A percentile compares a stretch with the other conserved stretches of the same genome.
phyloP scores from a whole-genome alignment of 2,797 vertebrate species.

The Sebastes trivittatus region DNA sequence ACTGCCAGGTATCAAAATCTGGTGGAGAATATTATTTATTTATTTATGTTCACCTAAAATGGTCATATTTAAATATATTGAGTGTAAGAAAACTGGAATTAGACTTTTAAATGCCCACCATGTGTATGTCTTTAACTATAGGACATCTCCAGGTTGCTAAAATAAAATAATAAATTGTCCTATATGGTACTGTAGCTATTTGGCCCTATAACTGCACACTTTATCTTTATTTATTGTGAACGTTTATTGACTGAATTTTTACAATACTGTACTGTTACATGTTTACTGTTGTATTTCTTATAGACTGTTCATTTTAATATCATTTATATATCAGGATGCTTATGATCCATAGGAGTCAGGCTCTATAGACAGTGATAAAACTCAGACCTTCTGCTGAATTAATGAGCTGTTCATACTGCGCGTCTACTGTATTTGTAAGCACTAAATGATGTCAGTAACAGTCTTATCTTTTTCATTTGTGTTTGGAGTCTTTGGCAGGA shows the following conservation, averaged over 20 bases:
- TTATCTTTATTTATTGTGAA: not conserved
- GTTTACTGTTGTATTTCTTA: not conserved
- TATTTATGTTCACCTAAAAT: not conserved
- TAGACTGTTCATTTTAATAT: not conserved
- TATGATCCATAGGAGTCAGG: no score
- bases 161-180: no score
- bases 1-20: not conserved
- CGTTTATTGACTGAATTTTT: not conserved
- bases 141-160: not conserved
- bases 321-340: not conserved
- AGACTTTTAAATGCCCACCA: not conserved
- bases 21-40: not conserved
- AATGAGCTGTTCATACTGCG: not conserved
- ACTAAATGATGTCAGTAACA: slow-evolving; percentile 28
- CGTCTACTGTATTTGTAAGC: not conserved
- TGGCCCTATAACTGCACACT: not conserved
- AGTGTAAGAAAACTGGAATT: not conserved
- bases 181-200: no score
- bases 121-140: not conserved
- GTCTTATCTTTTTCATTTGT: slow-evolving; percentile 28
- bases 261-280: not conserved
- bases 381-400: not conserved
- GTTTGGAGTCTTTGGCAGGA: slow-evolving; percentile 36
- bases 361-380: not conserved
- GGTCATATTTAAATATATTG: not conserved